Base-by-base conservation (phyloP, 2,113 vertebrate genomes). In the Channa argus region DNA sequence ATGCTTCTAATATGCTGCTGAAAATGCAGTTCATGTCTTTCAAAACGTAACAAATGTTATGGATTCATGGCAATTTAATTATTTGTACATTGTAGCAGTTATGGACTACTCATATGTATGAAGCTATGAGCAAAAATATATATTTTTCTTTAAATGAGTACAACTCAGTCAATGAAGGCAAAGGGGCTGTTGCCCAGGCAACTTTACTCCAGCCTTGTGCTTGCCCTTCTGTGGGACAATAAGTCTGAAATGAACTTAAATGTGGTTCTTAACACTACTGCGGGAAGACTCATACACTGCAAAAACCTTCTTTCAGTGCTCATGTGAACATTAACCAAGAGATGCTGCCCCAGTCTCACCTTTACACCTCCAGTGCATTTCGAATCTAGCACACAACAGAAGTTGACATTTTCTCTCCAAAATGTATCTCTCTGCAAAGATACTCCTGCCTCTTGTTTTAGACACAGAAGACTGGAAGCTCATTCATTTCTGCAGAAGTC, bases 381-480 rank as follows among this genome's bases (percentile, higher is more conserved):
- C 58, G 73, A 79, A 84, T 58, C 62, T 13, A 56, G 71, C 75
- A 61, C 77, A 82, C 70, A 74, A 86, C 83, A 83, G 83, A 88
- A 85, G 87, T 77, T 93, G 93, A 93, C 92, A 93, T 94, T 91
- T 90, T 79, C 71, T 67, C 59, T 73, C 47, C 74, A 86, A 89
- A 89, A 77, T 90, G 85, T 91, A 90, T 88, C 82, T 80, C 84
- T 34, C 52, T 50, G 55, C 46, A 37, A 69, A 43, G 58, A 80
- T 49, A 74, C 61, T 70, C 56, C 55, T 47, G 24, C 77, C 73
- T 74, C 68, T 61, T 52, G 70, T 73, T 79, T 51, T 74, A 76
- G 59, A 80, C 85, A 13, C 44, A 55, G 61, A 86, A 56, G 63
- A 87, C 71, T 52, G 43, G 72, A 82, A 71, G 77, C 76, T 83